A percentile compares a stretch with the other conserved stretches of the same genome.
Evolutionary conservation across 2,113 vertebrate species (phyloP).

Genomic region (Kryptolebias marmoratus): DNA sequence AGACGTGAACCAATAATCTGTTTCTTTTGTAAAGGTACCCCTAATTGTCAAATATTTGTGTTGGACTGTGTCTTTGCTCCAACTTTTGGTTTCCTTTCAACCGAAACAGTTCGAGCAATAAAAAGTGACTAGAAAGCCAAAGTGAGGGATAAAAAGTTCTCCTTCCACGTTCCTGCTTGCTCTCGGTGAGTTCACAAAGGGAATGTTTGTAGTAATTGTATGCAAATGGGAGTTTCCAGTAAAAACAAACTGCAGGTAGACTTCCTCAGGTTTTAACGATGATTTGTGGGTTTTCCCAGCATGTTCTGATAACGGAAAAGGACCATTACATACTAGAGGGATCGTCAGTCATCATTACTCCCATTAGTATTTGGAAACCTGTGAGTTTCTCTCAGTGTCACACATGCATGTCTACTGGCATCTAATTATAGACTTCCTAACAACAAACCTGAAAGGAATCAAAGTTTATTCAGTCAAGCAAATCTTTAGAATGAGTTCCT

Average conservation of each 20-base stretch:
- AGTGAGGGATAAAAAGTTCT: too few species aligned
- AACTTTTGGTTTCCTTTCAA: too few species aligned
- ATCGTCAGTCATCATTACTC: neutral
- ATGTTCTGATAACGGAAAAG: neutral
- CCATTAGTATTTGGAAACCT: neutral
- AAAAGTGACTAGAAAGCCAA: too few species aligned
- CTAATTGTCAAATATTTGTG: too few species aligned
- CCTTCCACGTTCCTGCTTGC: too few species aligned
- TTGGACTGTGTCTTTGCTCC: too few species aligned
- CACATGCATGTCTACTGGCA: neutral
- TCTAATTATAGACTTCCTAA: neutral
- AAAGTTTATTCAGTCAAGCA: too few species aligned
- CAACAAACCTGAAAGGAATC: neutral
- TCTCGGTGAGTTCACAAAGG: too few species aligned
- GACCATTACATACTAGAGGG: neutral
- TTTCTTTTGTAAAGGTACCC: neutral
- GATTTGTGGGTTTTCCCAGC: neutral
- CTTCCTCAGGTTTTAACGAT: neutral
- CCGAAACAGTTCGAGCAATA: too few species aligned
- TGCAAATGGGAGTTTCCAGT: too few species aligned
- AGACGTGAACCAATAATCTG: constrained; percentile 32
- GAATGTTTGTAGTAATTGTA: too few species aligned
- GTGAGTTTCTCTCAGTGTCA: neutral
- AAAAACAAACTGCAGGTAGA: neutral
- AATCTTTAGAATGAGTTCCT: constrained; percentile 42